Evolutionary conservation across 2,888 invertebrate species (phyloP).

Genomic region (Drosophila testacea): DNA sequence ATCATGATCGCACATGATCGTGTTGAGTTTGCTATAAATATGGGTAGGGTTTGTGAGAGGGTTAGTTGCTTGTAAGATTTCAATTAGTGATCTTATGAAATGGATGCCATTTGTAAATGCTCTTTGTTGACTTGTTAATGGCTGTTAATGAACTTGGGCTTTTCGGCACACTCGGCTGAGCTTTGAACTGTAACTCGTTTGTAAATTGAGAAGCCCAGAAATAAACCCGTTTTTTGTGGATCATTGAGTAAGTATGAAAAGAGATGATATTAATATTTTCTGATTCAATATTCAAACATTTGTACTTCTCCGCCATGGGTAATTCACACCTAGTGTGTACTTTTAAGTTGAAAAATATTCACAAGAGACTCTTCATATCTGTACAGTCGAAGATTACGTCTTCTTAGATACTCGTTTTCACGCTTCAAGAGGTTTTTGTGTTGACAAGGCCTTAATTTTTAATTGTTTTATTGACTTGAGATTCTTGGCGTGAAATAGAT

Average conservation of each 20-base stretch:
- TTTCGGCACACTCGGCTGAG: conserved; percentile 23
- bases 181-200: conserved; percentile 64
- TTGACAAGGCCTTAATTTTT: conserved; percentile 8
- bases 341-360: conserved; percentile 2
- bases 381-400: conserved; percentile 33
- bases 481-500: background rate
- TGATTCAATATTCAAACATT: conserved; percentile 18
- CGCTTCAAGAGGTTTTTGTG: conserved; percentile 2
- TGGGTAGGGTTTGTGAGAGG: background rate
- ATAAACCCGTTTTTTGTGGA: conserved; percentile 36
- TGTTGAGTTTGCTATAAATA: background rate
- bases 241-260: conserved; percentile 9
- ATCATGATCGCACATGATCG: background rate
- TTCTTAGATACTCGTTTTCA: background rate
- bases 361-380: conserved; percentile 27
- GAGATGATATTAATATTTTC: conserved; percentile 16
- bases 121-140: conserved; percentile 35
- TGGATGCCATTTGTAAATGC: conserved; percentile 24
- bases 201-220: conserved; percentile 17
- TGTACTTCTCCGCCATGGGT: background rate
- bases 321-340: conserved; percentile 44
- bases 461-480: conserved; percentile 14
- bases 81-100: conserved; percentile 36
- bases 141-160: conserved; percentile 43
- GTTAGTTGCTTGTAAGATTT: conserved; percentile 10